A percentile compares a stretch with the other conserved stretches of the same genome.
These are phyloP conservation scores for Bothrops alternatus DNA, from an alignment of 2,797 vertebrate genomes.

Conservation along the genomic window DNA sequence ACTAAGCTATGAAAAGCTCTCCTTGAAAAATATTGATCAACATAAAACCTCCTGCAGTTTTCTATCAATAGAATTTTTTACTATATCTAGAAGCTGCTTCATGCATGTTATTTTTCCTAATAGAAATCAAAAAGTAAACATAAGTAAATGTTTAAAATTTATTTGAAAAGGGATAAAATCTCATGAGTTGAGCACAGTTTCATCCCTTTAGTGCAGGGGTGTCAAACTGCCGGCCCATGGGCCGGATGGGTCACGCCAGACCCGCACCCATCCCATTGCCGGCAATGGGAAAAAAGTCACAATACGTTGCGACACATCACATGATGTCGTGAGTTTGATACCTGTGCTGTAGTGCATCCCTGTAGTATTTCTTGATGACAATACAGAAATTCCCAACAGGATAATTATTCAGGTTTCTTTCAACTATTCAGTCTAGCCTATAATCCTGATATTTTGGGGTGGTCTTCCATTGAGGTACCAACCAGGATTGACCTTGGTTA, in stretches of 20 bases:
- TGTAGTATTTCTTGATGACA: background rate
- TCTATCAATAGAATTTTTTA: background rate
- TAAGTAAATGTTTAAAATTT: background rate
- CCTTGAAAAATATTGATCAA: background rate
- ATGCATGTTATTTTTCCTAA: background rate
- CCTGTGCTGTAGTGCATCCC: background rate
- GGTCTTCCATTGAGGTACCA: background rate
- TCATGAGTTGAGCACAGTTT: background rate
- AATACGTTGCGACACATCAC: too few species aligned
- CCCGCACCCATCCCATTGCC: too few species aligned
- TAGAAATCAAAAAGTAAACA: background rate
- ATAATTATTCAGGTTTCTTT: background rate
- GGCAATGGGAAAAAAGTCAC: too few species aligned
- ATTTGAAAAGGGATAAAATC: background rate
- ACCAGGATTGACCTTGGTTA: background rate
- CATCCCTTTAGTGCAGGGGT: too few species aligned
- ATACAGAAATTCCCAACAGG: background rate
- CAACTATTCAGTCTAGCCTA: background rate
- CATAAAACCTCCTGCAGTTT: background rate
- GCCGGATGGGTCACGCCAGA: too few species aligned
- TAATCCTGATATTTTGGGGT: background rate
- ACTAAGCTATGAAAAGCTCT: constrained; percentile 5
- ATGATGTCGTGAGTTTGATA: too few species aligned
- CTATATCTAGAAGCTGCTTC: background rate
- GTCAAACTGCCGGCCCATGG: too few species aligned